Evolutionary conservation across 1,140 invertebrate species (phyloP), one percentile per base, ranked within the genome.

Genomic region (Amphibalanus amphitrite): DNA sequence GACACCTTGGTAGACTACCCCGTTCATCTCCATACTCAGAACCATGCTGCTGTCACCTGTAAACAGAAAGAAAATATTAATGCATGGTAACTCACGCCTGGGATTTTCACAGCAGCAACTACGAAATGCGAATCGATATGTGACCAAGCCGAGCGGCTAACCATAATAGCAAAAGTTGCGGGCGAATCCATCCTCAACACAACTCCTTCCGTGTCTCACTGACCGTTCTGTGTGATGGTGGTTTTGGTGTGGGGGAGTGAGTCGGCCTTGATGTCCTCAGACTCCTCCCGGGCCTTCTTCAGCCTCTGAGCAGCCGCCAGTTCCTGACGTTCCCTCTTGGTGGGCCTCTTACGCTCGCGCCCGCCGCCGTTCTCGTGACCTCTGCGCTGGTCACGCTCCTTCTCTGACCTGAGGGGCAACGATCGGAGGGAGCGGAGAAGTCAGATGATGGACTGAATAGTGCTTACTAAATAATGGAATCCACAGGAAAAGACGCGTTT

Each of bases 21-120:
- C 95, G 79, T 98, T 97, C 65, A 98, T 86, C 80, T 98, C 94
- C 87, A 99, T 93, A 75, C 90, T 95, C 6, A 98, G 93, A 38
- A 93, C 89, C 67, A 98, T 81, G 69, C 84, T 77, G 17, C 83
- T 82, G 75, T 86, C 83, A 70, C 83, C 84, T 83, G 79, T 26
- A 79, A 77, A 76, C 30, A 70, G 70, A 71, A 68, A 70, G 25
- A 75, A 71, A 72, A 71, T 70, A n/a, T n/a, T n/a, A n/a, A n/a
- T n/a, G n/a, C n/a, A n/a, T n/a, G n/a, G n/a, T n/a, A n/a, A n/a
- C n/a, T n/a, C n/a, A n/a, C n/a, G n/a, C n/a, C n/a, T n/a, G n/a
- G n/a, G n/a, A n/a, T n/a, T n/a, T n/a, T n/a, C n/a, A n/a, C n/a
- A n/a, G n/a, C n/a, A n/a, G n/a, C n/a, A n/a, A n/a, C n/a, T n/a